Conservation (phyloP, 2,888 invertebrate genomes). For the Cheilosia variabilis region DNA sequence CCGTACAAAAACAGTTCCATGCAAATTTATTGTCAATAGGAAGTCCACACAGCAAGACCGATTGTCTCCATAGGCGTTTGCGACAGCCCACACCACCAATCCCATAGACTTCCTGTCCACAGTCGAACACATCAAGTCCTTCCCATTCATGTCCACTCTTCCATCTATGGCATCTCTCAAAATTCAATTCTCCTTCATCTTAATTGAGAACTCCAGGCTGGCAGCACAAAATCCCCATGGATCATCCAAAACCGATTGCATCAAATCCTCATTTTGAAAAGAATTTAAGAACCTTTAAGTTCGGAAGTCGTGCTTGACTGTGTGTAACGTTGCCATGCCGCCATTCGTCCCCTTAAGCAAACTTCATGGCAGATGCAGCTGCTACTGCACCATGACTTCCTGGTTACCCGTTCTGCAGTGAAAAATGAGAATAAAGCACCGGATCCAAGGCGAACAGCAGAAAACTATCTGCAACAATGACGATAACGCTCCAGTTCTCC, state of each 20-base stretch:
- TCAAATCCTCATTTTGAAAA: slow-evolving; percentile 1
- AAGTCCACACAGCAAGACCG: neutral
- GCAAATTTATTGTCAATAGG: too few relatives aligned
- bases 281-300: slow-evolving; percentile 47
- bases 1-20: too few relatives aligned
- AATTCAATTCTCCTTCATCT: neutral
- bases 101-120: neutral
- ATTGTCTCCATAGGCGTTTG: neutral
- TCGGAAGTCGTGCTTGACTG: slow-evolving; percentile 25
- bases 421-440: slow-evolving; percentile 23
- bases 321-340: slow-evolving; percentile 5
- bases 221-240: neutral
- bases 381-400: slow-evolving; percentile 57
- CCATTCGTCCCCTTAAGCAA: slow-evolving; percentile 21
- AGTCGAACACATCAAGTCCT: neutral
- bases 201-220: slow-evolving; percentile 7
- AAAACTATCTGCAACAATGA: slow-evolving; percentile 62
- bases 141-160: neutral
- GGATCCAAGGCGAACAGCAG: slow-evolving; percentile 42
- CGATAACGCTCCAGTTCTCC: slow-evolving; percentile 53
- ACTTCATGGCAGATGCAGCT: slow-evolving; percentile 35
- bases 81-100: neutral
- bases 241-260: slow-evolving; percentile 8
- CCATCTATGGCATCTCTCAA: slow-evolving; percentile 1
- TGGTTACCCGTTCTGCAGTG: slow-evolving; percentile 21